Conservation (phyloP, 1,140 invertebrate genomes). For the Platyura marginata region DNA sequence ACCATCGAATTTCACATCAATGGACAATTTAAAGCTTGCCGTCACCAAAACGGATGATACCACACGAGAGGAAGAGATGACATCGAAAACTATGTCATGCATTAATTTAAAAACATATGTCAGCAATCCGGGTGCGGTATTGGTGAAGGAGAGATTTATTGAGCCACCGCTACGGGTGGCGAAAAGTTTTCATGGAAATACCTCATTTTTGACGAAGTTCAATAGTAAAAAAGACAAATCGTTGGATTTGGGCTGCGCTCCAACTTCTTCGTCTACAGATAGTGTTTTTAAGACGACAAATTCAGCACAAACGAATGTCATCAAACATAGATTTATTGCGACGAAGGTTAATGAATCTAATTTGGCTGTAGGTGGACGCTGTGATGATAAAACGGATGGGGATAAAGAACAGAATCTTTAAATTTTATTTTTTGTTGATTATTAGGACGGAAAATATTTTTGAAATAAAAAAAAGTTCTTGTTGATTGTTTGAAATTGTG, state of each 20-base stretch:
- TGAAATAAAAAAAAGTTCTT: too few species aligned
- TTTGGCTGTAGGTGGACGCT: too few species aligned
- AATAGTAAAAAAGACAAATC: background rate
- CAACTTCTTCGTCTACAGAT: background rate
- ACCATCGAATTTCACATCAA: constrained; percentile 20
- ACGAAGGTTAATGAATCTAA: background rate
- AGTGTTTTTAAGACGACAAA: background rate
- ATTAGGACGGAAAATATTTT: too few species aligned
- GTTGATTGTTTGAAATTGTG: too few species aligned
- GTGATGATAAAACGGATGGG: too few species aligned
- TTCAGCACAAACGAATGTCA: background rate
- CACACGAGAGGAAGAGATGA: constrained; percentile 11
- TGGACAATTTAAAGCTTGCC: constrained; percentile 16
- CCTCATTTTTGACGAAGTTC: background rate
- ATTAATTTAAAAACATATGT: constrained; percentile 15
- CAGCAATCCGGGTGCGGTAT: constrained; percentile 18
- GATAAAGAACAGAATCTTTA: too few species aligned
- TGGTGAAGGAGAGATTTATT: constrained; percentile 28
- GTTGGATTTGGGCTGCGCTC: too few species aligned
- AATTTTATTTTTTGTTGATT: too few species aligned
- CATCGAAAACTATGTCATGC: constrained; percentile 18
- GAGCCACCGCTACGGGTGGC: constrained; percentile 27
- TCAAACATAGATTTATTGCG: background rate
- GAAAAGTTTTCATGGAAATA: constrained; percentile 27
- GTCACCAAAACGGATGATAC: constrained; percentile 10